Conservation (phyloP, 2,113 vertebrate species). For the Chaenogobius annularis region DNA sequence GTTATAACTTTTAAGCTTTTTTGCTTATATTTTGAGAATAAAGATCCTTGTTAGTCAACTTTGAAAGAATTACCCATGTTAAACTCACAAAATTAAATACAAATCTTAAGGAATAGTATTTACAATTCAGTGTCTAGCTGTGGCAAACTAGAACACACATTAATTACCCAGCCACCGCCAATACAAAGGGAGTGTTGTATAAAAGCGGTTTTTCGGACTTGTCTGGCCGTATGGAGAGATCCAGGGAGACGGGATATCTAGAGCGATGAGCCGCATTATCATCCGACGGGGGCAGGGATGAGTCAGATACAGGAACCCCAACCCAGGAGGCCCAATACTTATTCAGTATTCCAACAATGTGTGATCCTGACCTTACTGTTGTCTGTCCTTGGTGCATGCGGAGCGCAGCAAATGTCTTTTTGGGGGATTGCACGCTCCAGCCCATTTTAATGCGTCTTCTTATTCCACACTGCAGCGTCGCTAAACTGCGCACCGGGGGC, state of each 20-base stretch:
- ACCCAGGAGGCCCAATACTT: constrained; percentile 43
- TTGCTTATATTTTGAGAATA: background rate
- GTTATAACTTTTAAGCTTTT: background rate
- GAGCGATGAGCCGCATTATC: constrained; percentile 52
- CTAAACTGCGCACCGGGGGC: constrained; percentile 55
- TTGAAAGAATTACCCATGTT: background rate
- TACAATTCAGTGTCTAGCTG: background rate
- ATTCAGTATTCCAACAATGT: constrained; percentile 70
- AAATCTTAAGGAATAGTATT: background rate
- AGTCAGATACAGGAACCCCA: constrained; percentile 49
- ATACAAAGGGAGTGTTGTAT: background rate
- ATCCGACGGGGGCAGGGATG: constrained; percentile 32
- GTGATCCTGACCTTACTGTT: constrained; percentile 75
- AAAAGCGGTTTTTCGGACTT: background rate
- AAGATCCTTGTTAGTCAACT: background rate
- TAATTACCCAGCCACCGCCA: background rate
- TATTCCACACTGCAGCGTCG: constrained; percentile 47
- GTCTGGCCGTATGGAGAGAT: background rate
- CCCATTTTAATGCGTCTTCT: constrained; percentile 70
- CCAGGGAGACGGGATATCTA: constrained; percentile 31
- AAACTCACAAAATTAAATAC: background rate
- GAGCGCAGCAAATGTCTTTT: constrained; percentile 69
- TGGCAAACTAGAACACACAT: background rate
- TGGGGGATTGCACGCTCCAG: constrained; percentile 65
- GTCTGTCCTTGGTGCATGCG: constrained; percentile 72